Evolutionary conservation across 2,888 invertebrate genomes (phyloP).

Genomic region (Tromatobia lineatoria): DNA sequence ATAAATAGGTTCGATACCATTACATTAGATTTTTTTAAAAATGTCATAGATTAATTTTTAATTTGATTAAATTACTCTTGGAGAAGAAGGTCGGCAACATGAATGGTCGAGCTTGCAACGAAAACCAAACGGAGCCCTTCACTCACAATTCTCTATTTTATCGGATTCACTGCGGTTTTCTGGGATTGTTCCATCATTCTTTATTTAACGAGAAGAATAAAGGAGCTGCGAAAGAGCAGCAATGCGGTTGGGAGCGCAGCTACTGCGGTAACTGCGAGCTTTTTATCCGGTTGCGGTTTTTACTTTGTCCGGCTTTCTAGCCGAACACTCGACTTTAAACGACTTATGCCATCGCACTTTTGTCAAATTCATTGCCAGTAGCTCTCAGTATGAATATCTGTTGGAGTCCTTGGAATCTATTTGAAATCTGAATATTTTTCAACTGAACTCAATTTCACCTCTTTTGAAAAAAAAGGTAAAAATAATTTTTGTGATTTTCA

Average conservation of each 20-base stretch:
- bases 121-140: neutral
- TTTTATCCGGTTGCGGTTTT: neutral
- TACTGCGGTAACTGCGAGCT: neutral
- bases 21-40: too few relatives aligned
- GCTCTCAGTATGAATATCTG: neutral
- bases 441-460: neutral
- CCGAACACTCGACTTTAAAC: neutral
- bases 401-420: neutral
- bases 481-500: too few relatives aligned
- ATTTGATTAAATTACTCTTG: too few relatives aligned
- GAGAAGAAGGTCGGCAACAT: neutral
- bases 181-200: neutral
- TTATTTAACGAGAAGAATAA: conserved; percentile 24
- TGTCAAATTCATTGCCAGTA: neutral
- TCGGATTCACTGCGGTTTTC: neutral
- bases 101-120: neutral
- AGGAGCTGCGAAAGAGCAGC: conserved; percentile 7
- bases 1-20: too few relatives aligned
- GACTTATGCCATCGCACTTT: neutral
- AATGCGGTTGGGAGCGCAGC: neutral
- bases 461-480: too few relatives aligned
- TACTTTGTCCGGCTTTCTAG: neutral
- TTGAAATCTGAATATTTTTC: too few relatives aligned
- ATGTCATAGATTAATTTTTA: too few relatives aligned
- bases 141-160: neutral